Conservation (phyloP, 2,888 invertebrate species). For the Parochlus steinenii region DNA sequence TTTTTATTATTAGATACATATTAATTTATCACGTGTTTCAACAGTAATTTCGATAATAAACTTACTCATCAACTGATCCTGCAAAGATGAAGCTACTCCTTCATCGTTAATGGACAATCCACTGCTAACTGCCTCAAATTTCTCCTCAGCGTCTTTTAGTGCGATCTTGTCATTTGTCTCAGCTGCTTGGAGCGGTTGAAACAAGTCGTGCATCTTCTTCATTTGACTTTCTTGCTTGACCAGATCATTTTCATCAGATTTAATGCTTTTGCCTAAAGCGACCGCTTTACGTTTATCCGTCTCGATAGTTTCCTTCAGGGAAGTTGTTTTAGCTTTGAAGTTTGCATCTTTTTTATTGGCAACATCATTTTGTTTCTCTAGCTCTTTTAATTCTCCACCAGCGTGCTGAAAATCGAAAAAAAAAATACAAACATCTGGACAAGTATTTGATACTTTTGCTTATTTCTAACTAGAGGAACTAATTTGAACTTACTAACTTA, state of each 20-base stretch:
- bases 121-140: conserved; percentile 67
- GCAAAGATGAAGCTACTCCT: conserved; percentile 67
- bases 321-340: conserved; percentile 42
- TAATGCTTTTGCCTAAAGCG: conserved; percentile 45
- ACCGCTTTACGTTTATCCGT: conserved; percentile 51
- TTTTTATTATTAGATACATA: neutral
- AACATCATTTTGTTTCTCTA: conserved; percentile 45
- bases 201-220: conserved; percentile 40
- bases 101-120: conserved; percentile 65
- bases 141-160: conserved; percentile 54
- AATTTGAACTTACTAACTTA: too few relatives aligned
- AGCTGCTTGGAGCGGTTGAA: conserved; percentile 48
- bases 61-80: conserved; percentile 73
- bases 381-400: conserved; percentile 41
- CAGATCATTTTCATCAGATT: conserved; percentile 48
- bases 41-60: conserved; percentile 3
- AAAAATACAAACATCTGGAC: conserved; percentile 35
- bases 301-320: conserved; percentile 45
- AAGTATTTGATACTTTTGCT: conserved; percentile 1
- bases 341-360: conserved; percentile 52
- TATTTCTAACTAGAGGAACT: too few relatives aligned
- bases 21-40: neutral
- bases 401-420: conserved; percentile 1
- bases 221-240: conserved; percentile 42
- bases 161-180: conserved; percentile 50